Percentiles rank a stretch among this genome's conserved stretches.
phyloP scores from a whole-genome alignment of 2,888 invertebrate species.

The Pogonocherus hispidulus region DNA sequence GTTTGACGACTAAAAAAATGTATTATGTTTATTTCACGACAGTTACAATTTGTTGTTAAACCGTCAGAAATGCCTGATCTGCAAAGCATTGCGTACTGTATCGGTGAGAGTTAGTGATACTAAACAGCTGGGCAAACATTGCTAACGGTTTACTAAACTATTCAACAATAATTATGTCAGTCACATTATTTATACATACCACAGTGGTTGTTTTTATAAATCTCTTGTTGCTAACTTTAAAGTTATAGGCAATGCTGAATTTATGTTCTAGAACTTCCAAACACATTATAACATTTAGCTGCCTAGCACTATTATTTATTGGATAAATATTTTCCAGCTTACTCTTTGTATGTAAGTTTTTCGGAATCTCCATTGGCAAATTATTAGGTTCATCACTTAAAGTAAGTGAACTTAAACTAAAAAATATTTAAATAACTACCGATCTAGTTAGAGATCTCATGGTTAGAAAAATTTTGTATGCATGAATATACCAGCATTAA shows the following conservation, averaged over 20 bases:
- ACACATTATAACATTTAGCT: conserved; percentile 39
- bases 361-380: conserved; percentile 39
- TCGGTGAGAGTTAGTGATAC: no score
- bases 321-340: conserved; percentile 38
- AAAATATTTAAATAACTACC: conserved; percentile 19
- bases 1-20: conserved; percentile 11
- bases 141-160: no score
- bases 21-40: no score
- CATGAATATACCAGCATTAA: no score
- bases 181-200: conserved; percentile 33
- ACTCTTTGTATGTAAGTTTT: conserved; percentile 37
- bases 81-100: no score
- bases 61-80: no score
- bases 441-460: no score
- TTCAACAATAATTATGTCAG: no score
- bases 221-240: conserved; percentile 37
- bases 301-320: conserved; percentile 28
- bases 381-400: conserved; percentile 33
- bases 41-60: no score
- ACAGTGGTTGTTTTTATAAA: conserved; percentile 36
- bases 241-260: conserved; percentile 17
- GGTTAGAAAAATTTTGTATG: no score
- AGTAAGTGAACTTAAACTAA: conserved; percentile 36
- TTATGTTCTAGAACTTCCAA: conserved; percentile 35
- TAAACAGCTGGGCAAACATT: no score